Evolutionary conservation across 2,888 invertebrate species (phyloP), one percentile per base, ranked within the genome.

Genomic region (Notodonta ziczac): DNA sequence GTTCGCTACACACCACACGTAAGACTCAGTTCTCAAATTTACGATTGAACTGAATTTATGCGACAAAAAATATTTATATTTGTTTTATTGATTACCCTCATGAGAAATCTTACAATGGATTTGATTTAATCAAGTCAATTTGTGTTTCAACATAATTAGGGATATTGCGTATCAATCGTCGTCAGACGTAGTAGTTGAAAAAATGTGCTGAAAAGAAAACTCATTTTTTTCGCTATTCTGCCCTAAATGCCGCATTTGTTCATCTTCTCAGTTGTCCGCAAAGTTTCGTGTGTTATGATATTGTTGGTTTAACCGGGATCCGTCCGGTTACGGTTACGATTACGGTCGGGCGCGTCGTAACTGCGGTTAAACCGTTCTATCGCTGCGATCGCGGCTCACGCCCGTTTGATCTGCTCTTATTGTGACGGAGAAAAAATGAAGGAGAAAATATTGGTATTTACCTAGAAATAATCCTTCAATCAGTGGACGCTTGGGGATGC

Each of bases 291-390:
- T 70, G 76, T 69, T 77, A 77, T 73, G 76, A 85, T 83, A 87
- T 84, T 81, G 83, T 82, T 72, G 74, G 80, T 80, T 56, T 82
- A 83, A 84, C 78, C 77, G 73, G 80, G 79, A 76, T 81, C 74
- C 64, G 67, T 62, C 62, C 44, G 44, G 67, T 73, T 73, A 69
- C 73, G 76, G 68, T 73, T 58, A 70, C 54, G 67, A 70, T 65
- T 68, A 67, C 61, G 61, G 60, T 61, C 69, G 62, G 55, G 66
- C 65, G 67, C 62, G 57, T 61, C 65, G 66, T 66, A 60, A 66
- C 67, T 59, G 62, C 48, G 61, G 63, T 60, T 67, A 48, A 52
- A 56, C 50, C 62, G 63, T 64, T 70, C 73, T 76, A 14, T 56
- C 40, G 16, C 42, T 58, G 65, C 60, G 63, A 63, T 69, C 59